Evolutionary conservation across 2,113 vertebrate genomes (phyloP).

Genomic region (Sardina pilchardus): DNA sequence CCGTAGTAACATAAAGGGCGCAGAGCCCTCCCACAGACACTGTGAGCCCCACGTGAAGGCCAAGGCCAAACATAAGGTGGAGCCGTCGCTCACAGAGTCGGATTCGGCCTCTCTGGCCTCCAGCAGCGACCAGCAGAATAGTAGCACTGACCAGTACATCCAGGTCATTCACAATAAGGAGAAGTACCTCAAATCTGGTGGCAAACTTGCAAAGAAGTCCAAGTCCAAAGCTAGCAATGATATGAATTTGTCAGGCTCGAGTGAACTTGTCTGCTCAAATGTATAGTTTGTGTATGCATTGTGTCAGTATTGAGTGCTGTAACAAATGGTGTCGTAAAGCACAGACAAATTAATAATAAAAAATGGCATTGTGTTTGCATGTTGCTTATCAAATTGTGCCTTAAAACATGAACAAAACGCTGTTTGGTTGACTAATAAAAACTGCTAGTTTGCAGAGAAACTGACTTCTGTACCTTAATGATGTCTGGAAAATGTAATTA

Average conservation of each 20-base stretch:
- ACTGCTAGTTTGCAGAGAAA: background rate
- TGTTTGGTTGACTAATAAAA: slow-evolving; percentile 2
- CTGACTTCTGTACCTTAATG: background rate
- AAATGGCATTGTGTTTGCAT: slow-evolving; percentile 21
- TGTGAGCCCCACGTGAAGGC: slow-evolving; percentile 67
- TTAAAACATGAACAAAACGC: background rate
- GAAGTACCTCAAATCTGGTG: slow-evolving; percentile 68
- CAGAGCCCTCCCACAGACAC: slow-evolving; percentile 58
- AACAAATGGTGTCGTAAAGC: slow-evolving; percentile 31
- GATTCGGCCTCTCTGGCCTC: slow-evolving; percentile 85
- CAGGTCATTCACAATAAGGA: slow-evolving; percentile 83
- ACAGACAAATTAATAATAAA: slow-evolving; percentile 31
- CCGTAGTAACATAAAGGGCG: slow-evolving; percentile 62
- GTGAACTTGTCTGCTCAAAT: slow-evolving; percentile 85
- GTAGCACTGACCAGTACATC: slow-evolving; percentile 85
- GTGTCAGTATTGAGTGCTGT: background rate
- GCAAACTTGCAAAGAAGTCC: slow-evolving; percentile 67
- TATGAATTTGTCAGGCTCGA: slow-evolving; percentile 61
- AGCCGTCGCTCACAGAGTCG: slow-evolving; percentile 80
- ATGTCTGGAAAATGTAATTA: background rate
- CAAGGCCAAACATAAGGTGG: slow-evolving; percentile 71
- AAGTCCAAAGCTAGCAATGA: slow-evolving; percentile 70
- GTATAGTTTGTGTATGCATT: slow-evolving; percentile 58
- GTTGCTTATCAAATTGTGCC: slow-evolving; percentile 12
- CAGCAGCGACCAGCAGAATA: slow-evolving; percentile 88